Evolutionary conservation across 2,113 vertebrate species (phyloP).

Genomic region (Peucedramus taeniatus): DNA sequence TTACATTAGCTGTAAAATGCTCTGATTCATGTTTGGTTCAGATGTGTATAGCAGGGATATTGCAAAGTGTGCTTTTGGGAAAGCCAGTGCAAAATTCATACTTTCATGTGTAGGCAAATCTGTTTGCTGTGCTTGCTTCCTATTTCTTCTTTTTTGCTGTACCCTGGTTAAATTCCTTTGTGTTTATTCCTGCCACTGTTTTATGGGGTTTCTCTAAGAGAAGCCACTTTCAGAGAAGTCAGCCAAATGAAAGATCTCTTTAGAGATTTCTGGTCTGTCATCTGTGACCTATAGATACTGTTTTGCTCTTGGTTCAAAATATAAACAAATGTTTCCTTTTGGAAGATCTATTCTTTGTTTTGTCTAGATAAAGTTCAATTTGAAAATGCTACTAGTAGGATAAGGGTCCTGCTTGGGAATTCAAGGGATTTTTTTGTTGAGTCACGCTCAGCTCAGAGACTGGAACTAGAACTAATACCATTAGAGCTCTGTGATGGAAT

Average conservation of each 20-base stretch:
- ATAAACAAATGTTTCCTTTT: neutral
- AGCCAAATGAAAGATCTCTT: slow-evolving; percentile 38
- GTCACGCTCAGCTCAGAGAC: neutral
- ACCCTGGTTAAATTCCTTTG: neutral
- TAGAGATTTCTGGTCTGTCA: slow-evolving; percentile 34
- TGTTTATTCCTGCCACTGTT: slow-evolving; percentile 36
- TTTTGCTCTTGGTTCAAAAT: slow-evolving; percentile 22
- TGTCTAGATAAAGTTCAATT: neutral
- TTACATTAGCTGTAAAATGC: neutral
- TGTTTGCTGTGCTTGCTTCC: slow-evolving; percentile 8
- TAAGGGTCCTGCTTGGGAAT: neutral
- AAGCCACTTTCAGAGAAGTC: slow-evolving; percentile 7
- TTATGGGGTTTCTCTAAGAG: slow-evolving; percentile 1
- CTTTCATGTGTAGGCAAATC: neutral
- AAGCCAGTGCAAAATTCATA: neutral
- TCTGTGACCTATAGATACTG: slow-evolving; percentile 18
- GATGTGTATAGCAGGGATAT: neutral
- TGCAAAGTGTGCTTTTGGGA: neutral
- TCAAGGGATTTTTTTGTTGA: neutral
- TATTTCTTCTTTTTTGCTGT: neutral
- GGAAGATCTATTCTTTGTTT: neutral
- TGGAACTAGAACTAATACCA: slow-evolving; percentile 17
- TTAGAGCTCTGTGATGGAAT: neutral
- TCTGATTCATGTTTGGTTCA: neutral
- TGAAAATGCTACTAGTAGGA: neutral